Evolutionary conservation across 2,797 vertebrate species (phyloP), one percentile per base, ranked within the genome.

Genomic region (Anomalospiza imberbis): DNA sequence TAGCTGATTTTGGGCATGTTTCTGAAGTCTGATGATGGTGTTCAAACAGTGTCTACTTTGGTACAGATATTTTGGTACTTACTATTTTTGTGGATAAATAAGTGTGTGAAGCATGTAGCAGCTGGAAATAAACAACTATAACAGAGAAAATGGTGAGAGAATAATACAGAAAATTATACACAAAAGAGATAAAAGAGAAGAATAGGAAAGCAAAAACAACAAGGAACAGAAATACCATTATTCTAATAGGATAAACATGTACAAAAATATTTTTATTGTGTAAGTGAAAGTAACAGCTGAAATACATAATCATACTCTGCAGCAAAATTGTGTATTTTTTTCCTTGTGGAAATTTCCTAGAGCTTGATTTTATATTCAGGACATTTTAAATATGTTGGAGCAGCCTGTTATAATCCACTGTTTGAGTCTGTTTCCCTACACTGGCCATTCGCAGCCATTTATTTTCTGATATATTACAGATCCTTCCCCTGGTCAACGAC

Each of bases 381-480:
- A 45, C 1, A 10, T 73, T 65, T 76, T 54, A 72, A 12, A 28
- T 38, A 29, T 28, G 3, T 63, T 67, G 60, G 12, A 61, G 77
- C 6, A 45, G 63, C 2, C 24, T 85, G 6, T 22, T 53, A 9
- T 53, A 88, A 55, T 22, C 22, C 22, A 58, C 2, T 50, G 17
- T 20, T 82, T 38, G 48, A 67, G 25, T 53, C 28, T 42, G 5
- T 44, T 74, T 85, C 12, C 6, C 36, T 85, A 15, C 9, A 34
- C 20, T 4, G 10, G 3, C 3, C 4, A 1, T 36, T 71, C 8
- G 15, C 38, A 80, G 3, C 7, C 10, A n/a, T 19, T 12, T 54
- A 34, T 74, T 60, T 63, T 38, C 34, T 63, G 14, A 50, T 8
- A 3, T 1, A 11, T 54, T 72, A 47, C 19, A 81, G 22, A 38